These are phyloP conservation scores for Chaenocephalus aceratus DNA, from an alignment of 2,113 vertebrate genomes.

Conservation along the genomic window DNA sequence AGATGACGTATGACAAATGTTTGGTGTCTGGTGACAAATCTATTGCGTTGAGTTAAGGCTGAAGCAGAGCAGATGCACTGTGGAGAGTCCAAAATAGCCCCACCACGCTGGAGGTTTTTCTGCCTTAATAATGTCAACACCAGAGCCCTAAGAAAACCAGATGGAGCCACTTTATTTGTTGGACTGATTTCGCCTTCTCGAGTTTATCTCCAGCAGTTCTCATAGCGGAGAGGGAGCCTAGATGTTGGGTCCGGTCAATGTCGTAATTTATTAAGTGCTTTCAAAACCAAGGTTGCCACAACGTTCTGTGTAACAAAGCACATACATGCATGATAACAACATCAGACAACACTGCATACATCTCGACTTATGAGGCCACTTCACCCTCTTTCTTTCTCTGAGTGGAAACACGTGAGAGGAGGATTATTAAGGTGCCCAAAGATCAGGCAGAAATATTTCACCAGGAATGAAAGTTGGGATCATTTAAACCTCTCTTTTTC, in stretches of 20 bases:
- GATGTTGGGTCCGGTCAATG: slow-evolving; percentile 40
- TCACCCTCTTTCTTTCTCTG: slow-evolving; percentile 11
- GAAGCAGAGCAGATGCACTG: slow-evolving; percentile 74
- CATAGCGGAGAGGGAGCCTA: slow-evolving; percentile 25
- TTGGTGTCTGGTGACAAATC: slow-evolving; percentile 69
- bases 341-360: slow-evolving; percentile 50
- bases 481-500: not conserved
- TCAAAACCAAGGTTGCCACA: slow-evolving; percentile 36
- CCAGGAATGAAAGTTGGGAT: not conserved
- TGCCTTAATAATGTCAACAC: slow-evolving; percentile 77
- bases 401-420: slow-evolving; percentile 59
- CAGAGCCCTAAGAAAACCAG: slow-evolving; percentile 65
- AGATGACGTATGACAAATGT: slow-evolving; percentile 63
- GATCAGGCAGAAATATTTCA: slow-evolving; percentile 12
- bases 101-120: slow-evolving; percentile 71
- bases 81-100: slow-evolving; percentile 67
- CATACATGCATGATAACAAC: slow-evolving; percentile 55
- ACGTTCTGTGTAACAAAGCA: slow-evolving; percentile 50
- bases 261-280: slow-evolving; percentile 55
- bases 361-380: slow-evolving; percentile 41
- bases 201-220: slow-evolving; percentile 66
- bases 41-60: slow-evolving; percentile 58
- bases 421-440: slow-evolving; percentile 25
- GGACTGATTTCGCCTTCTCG: slow-evolving; percentile 72
- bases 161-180: slow-evolving; percentile 76